A percentile compares a stretch with the other conserved stretches of the same genome.
Conservation (phyloP, 2,888 invertebrate species). For the Augochlorella aurata region DNA sequence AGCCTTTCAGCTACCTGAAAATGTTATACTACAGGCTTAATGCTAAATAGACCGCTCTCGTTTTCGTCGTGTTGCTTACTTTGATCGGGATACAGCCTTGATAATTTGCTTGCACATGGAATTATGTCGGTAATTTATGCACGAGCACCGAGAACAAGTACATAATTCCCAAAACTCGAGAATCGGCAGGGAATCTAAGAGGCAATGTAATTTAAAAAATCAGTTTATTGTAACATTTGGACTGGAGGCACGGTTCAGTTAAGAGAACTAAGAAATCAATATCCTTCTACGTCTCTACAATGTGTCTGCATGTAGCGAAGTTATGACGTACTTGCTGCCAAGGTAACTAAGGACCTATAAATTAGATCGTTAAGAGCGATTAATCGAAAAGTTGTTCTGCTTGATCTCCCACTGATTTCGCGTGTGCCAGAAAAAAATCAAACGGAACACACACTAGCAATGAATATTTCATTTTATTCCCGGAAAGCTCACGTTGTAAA, state of each 20-base stretch:
- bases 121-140: conserved; percentile 6
- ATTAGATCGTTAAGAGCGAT: conserved; percentile 40
- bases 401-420: conserved; percentile 3
- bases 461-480: background rate
- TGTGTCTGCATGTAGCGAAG: conserved; percentile 45
- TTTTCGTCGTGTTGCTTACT: background rate
- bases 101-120: background rate
- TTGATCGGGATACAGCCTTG: background rate
- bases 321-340: conserved; percentile 60
- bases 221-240: conserved; percentile 42
- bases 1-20: background rate
- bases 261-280: conserved; percentile 59
- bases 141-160: background rate
- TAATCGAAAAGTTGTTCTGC: conserved; percentile 54
- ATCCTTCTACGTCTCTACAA: conserved; percentile 52
- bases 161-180: background rate
- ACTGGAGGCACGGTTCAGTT: conserved; percentile 39
- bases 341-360: conserved; percentile 52
- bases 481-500: background rate
- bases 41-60: background rate
- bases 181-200: background rate
- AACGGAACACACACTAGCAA: background rate
- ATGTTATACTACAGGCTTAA: background rate
- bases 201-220: background rate
- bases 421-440: background rate